A percentile compares a stretch with the other conserved stretches of the same genome.
phyloP scores from a whole-genome alignment of 1,140 invertebrate species.

The Alviniconcha marisindica region DNA sequence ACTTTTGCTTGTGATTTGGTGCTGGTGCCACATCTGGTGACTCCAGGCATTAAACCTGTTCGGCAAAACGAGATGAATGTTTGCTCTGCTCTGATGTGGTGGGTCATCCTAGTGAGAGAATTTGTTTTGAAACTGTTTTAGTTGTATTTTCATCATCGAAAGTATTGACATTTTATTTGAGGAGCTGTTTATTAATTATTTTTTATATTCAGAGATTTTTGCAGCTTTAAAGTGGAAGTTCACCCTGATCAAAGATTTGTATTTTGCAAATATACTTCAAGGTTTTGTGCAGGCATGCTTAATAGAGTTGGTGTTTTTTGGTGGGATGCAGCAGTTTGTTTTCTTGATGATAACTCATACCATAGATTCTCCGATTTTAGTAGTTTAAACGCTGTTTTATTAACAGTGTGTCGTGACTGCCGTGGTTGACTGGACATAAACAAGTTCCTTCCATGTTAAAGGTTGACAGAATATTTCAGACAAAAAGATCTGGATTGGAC shows the following conservation, averaged over 20 bases:
- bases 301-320: background rate
- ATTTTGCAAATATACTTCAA: too few species aligned
- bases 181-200: background rate
- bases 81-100: background rate
- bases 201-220: too few species aligned
- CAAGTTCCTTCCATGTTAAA: too few species aligned
- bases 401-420: too few species aligned
- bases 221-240: too few species aligned
- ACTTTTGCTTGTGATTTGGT: too few species aligned
- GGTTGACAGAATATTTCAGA: too few species aligned
- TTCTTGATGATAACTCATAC: background rate
- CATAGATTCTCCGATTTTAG: too few species aligned
- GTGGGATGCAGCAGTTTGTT: background rate
- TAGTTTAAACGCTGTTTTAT: background rate
- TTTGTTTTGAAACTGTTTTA: background rate
- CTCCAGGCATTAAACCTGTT: too few species aligned
- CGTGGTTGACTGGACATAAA: background rate
- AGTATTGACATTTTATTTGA: background rate
- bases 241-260: background rate
- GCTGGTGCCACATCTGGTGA: too few species aligned
- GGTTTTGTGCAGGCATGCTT: too few species aligned
- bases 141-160: background rate
- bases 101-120: background rate
- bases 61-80: background rate
- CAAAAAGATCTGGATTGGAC: too few species aligned